These are phyloP conservation scores for Sinohyriopsis cumingii DNA, from an alignment of 2,888 invertebrate species.

Conservation along the genomic window DNA sequence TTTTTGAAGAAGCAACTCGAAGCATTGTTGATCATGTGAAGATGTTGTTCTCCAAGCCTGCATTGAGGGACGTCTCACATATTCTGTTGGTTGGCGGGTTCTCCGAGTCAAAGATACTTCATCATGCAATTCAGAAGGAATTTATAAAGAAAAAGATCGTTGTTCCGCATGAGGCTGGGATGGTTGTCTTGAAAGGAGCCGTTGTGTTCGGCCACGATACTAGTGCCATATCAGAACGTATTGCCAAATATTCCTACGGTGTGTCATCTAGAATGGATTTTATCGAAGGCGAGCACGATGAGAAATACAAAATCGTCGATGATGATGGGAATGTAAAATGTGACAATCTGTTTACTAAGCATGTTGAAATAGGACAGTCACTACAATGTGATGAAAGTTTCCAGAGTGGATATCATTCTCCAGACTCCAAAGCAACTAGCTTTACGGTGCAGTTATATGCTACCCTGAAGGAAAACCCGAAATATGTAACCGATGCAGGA, in stretches of 20 bases:
- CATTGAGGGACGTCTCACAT: background rate
- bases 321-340: conserved; percentile 3
- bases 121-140: conserved; percentile 1
- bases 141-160: conserved; percentile 4
- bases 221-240: conserved; percentile 6
- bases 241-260: conserved; percentile 13
- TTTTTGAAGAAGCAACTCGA: conserved; percentile 7
- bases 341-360: conserved; percentile 5
- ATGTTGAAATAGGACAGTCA: conserved; percentile 8
- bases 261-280: conserved; percentile 4
- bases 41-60: background rate
- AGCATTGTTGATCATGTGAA: conserved; percentile 4
- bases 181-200: conserved; percentile 20
- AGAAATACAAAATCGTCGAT: background rate
- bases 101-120: conserved; percentile 11
- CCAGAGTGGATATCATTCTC: conserved; percentile 4
- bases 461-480: conserved; percentile 2
- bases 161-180: conserved; percentile 9
- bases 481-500: conserved; percentile 11
- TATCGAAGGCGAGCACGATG: background rate
- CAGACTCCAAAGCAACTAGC: background rate
- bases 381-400: conserved; percentile 2
- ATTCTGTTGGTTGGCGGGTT: conserved; percentile 23
- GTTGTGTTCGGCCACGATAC: conserved; percentile 16
- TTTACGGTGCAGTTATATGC: conserved; percentile 13